Base-by-base conservation (phyloP, 2,113 vertebrate genomes). In the Ictidomys tridecemlineatus region DNA sequence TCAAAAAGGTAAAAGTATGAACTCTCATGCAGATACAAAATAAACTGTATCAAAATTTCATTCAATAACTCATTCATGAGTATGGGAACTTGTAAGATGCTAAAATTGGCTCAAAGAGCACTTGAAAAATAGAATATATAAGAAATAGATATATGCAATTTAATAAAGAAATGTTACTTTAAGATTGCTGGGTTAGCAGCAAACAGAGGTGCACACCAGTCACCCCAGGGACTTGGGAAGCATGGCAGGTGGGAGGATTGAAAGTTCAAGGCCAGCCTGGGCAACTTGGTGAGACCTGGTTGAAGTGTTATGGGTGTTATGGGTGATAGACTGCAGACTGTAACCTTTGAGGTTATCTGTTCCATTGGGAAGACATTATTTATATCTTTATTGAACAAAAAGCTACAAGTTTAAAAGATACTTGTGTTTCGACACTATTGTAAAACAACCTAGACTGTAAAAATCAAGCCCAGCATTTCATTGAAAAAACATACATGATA, bases 81-180 rank as follows among this genome's bases (percentile, higher is more conserved):
- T 77, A 63, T 53, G 76, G 70, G 67, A 70, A 58, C 65, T 39
- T 58, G 8, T 58, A 67, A 85, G 39, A 28, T 78, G 63, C 86
- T 93, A 42, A 86, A 69, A 42, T 34, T 61, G 30, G 17, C 74
- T 83, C 77, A 83, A 80, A 89, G 16, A 79, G 1, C 53, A 18
- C 48, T 56, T 73, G 45, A 42, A 67, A 85, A 79, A 42, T 48
- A 17, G 18, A 53, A 86, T 14, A 24, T 65, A 48, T 20, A 13
- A 53, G 22, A 45, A 45, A 61, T 74, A 70, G 1, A 51, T 56
- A 76, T 56, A 56, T 8, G 24, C 51, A 70, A 39, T 74, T 65
- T 87, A 83, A 61, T 63, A 72, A 88, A 48, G n/a, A 76, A 89
- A 70, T 85, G 48, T 34, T 61, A 90, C 22, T n/a, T 63, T 88